Evolutionary conservation across 2,113 vertebrate species (phyloP).

Genomic region (Xiphophorus hellerii): DNA sequence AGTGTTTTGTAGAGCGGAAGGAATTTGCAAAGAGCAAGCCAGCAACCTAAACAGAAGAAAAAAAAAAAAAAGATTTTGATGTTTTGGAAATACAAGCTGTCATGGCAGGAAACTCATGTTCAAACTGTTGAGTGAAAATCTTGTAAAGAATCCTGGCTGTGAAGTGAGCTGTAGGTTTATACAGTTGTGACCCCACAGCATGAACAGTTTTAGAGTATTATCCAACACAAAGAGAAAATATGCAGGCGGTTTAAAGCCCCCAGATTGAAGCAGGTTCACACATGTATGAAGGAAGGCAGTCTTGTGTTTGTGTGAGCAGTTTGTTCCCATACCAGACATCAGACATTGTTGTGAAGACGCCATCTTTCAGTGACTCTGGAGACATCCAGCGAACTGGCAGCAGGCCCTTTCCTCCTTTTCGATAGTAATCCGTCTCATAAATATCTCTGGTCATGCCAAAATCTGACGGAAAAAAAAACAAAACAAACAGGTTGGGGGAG

Average conservation of each 20-base stretch:
- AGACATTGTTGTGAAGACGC: constrained; percentile 97
- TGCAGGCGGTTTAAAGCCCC: constrained; percentile 14
- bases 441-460: constrained; percentile 99
- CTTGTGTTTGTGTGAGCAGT: constrained; percentile 10
- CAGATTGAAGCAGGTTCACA: constrained; percentile 35
- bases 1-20: constrained; percentile 2
- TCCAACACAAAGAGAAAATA: constrained; percentile 20
- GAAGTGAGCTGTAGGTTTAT: constrained; percentile 29
- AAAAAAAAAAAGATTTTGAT: constrained; percentile 10
- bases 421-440: constrained; percentile 99
- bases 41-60: constrained; percentile 3
- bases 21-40: constrained; percentile 23
- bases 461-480: constrained; percentile 77
- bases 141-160: constrained; percentile 1
- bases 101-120: constrained; percentile 31
- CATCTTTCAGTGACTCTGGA: constrained; percentile 96
- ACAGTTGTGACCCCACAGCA: constrained; percentile 18
- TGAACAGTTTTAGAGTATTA: constrained; percentile 21
- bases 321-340: constrained; percentile 91
- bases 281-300: constrained; percentile 14
- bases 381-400: constrained; percentile 99
- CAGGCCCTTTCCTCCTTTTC: constrained; percentile 96
- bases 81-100: constrained; percentile 26
- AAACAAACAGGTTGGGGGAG: constrained; percentile 28
- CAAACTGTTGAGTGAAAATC: constrained; percentile 11